Base-by-base conservation (phyloP, 2,797 vertebrate genomes). In the Arctocebus calabarensis region DNA sequence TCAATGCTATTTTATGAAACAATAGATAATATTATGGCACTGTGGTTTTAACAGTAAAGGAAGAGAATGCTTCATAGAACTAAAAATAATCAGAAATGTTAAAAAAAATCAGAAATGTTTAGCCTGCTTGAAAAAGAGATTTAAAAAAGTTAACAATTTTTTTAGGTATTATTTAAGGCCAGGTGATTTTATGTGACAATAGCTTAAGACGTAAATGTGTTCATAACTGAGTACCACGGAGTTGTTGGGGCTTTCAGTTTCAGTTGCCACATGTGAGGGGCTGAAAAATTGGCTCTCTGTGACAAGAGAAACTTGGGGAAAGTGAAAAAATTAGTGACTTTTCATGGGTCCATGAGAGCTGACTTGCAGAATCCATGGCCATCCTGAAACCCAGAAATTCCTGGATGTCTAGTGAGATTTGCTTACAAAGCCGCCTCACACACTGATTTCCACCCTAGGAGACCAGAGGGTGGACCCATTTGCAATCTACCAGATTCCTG, bases 401-500 rank as follows among this genome's bases (percentile, higher is more conserved):
- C 0, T 5, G 25, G 27, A 34, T 0, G 4, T n/a, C 11, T 22
- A 1, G 45, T 2, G 19, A 68, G 59, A 43, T 88, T 73, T 32
- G 5, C 2, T 45, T 57, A 29, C 2, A 23, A 17, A 48, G 32
- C 0, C 0, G 3, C 59, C 10, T 40, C 14, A 17, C 1, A 4
- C 5, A 19, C 1, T 9, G 3, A 25, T 2, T 43, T 45, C 40
- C 43, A 55, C 16, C 32, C 68, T 4, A 32, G 7, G 32, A 62
- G 40, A n/a, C 13, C 25, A 13, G 1, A 61, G 12, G 6, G 61
- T 25, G 10, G 1, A 22, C 10, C 32, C 23, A 1, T 13, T 27
- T 48, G 22, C 64, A 37, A n/a, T 1, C 22, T 40, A 1, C 22
- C 45, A 59, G 25, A 14, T 23, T 83, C 23, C 37, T 71, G 52